Evolutionary conservation across 2,113 vertebrate genomes (phyloP).

Genomic region (Triplophysa tibetana): DNA sequence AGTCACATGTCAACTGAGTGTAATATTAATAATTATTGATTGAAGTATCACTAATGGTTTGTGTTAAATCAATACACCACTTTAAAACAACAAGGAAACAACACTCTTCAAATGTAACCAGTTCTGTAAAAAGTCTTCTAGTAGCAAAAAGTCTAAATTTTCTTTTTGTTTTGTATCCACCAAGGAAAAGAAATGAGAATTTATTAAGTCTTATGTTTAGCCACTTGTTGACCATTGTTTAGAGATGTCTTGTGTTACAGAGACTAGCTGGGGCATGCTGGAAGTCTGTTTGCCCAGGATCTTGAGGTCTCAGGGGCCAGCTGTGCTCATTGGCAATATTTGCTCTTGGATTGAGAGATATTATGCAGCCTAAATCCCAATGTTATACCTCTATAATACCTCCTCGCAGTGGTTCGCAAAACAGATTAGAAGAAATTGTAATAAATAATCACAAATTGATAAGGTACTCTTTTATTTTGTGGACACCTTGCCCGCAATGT

Average conservation of each 20-base stretch:
- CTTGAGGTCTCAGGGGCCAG: conserved; percentile 73
- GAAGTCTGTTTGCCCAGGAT: conserved; percentile 76
- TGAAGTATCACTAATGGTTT: not conserved
- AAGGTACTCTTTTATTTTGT: not conserved
- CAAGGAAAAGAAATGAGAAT: conserved; percentile 64
- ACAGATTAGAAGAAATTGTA: conserved; percentile 45
- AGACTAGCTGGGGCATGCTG: conserved; percentile 66
- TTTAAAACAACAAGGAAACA: not conserved
- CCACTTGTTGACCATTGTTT: conserved; percentile 68
- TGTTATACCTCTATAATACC: conserved; percentile 31
- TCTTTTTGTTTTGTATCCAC: conserved; percentile 59
- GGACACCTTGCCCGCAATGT: not conserved
- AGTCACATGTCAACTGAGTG: not conserved
- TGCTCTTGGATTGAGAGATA: conserved; percentile 77
- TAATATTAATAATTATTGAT: not conserved
- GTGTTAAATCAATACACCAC: not conserved
- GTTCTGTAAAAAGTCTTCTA: not conserved
- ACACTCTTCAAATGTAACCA: not conserved
- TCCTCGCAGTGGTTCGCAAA: conserved; percentile 57
- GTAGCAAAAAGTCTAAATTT: conserved; percentile 58
- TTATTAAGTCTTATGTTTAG: conserved; percentile 63
- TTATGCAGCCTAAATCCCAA: conserved; percentile 72
- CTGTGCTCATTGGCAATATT: conserved; percentile 78
- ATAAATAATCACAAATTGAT: conserved; percentile 38
- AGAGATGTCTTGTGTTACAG: conserved; percentile 55